phyloP scores from a whole-genome alignment of 1,140 invertebrate species.

The Penaeus indicus region DNA sequence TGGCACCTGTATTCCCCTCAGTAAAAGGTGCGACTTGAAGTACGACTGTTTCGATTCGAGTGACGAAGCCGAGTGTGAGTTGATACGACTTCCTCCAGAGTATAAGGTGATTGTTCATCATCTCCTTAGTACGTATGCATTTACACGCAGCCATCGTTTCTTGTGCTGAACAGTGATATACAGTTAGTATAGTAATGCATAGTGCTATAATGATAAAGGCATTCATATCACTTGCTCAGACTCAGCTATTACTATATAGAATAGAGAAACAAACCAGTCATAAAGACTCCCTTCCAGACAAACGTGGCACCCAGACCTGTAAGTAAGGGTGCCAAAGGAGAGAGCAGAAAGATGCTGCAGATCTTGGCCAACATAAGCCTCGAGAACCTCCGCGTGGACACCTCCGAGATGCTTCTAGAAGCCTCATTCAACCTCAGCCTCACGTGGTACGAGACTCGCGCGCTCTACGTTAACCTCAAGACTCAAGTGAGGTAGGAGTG shows the following conservation, averaged over 20 bases:
- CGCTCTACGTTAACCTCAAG: constrained; percentile 54
- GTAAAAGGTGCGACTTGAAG: constrained; percentile 76
- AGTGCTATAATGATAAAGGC: too few species aligned
- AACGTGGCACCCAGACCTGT: constrained; percentile 23
- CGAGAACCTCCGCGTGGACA: constrained; percentile 44
- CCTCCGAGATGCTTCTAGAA: constrained; percentile 36
- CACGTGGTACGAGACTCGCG: constrained; percentile 57
- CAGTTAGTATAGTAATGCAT: too few species aligned
- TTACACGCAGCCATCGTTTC: too few species aligned
- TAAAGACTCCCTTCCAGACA: not conserved
- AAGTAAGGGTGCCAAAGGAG: not conserved
- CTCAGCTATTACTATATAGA: too few species aligned
- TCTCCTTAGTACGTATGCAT: not conserved
- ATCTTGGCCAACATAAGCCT: constrained; percentile 24
- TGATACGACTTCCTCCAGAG: constrained; percentile 43
- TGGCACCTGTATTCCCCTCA: constrained; percentile 71
- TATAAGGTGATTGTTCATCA: constrained; percentile 39
- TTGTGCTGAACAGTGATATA: too few species aligned
- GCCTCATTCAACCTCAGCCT: constrained; percentile 57
- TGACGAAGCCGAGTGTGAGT: constrained; percentile 78
- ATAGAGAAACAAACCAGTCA: too few species aligned
- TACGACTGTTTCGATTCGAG: constrained; percentile 80
- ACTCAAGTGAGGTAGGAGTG: constrained; percentile 21
- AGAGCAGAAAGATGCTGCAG: not conserved
- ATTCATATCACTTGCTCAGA: too few species aligned